phyloP scores from a whole-genome alignment of 2,888 invertebrate species.

The Volucella bombylans region DNA sequence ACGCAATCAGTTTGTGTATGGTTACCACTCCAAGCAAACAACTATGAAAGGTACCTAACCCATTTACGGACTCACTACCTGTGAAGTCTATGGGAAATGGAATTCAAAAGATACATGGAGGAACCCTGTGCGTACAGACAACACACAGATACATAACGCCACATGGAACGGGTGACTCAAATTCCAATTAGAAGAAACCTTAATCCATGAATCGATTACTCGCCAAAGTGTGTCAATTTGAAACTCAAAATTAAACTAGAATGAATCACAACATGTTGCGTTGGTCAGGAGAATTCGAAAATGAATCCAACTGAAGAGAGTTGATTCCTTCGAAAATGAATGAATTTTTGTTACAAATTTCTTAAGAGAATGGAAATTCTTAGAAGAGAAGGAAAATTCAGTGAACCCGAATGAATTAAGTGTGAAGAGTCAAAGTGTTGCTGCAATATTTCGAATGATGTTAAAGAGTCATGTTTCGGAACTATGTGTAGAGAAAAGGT shows the following conservation, averaged over 20 bases:
- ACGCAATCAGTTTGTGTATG: slow-evolving; percentile 16
- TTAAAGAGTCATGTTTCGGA: not conserved
- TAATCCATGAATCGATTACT: slow-evolving; percentile 73
- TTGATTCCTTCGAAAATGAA: slow-evolving; percentile 22
- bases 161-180: slow-evolving; percentile 67
- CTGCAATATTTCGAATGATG: slow-evolving; percentile 32
- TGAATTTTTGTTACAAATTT: slow-evolving; percentile 17
- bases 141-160: slow-evolving; percentile 17
- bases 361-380: slow-evolving; percentile 12
- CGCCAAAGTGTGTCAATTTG: slow-evolving; percentile 73
- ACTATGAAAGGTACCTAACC: slow-evolving; percentile 57
- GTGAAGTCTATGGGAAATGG: slow-evolving; percentile 20
- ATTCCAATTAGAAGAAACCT: slow-evolving; percentile 73
- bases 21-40: slow-evolving; percentile 22
- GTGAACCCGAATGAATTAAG: not conserved
- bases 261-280: slow-evolving; percentile 74
- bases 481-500: too few species aligned
- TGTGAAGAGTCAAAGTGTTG: not conserved
- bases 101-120: slow-evolving; percentile 17
- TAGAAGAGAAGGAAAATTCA: slow-evolving; percentile 7
- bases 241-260: slow-evolving; percentile 72
- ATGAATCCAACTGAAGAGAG: slow-evolving; percentile 28
- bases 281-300: slow-evolving; percentile 13
- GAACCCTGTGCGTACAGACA: slow-evolving; percentile 28
- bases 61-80: slow-evolving; percentile 32